Evolutionary conservation across 2,888 invertebrate genomes (phyloP).

Genomic region (Nezara viridula): DNA sequence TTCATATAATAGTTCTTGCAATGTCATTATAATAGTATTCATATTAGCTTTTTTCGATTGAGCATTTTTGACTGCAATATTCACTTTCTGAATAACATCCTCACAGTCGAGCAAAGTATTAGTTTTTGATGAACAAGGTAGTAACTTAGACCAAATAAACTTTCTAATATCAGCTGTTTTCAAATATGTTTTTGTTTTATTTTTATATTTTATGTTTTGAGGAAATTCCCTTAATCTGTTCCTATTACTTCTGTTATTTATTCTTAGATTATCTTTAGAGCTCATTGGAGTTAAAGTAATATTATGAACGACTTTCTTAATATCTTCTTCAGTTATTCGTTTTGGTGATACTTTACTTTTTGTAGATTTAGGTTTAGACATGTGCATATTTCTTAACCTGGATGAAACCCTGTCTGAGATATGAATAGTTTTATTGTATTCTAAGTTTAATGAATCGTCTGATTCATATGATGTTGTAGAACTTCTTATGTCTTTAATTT

Average conservation of each 20-base stretch:
- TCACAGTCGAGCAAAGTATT: neutral
- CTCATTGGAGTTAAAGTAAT: neutral
- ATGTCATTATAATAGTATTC: neutral
- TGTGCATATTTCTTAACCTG: neutral
- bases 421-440: neutral
- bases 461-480: neutral
- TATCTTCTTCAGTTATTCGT: neutral
- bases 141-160: neutral
- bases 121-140: neutral
- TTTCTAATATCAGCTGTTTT: neutral
- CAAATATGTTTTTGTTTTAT: neutral
- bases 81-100: constrained; percentile 3
- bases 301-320: neutral
- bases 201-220: neutral
- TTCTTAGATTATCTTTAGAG: neutral
- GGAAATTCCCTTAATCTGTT: neutral
- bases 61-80: neutral
- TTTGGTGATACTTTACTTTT: neutral
- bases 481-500: neutral
- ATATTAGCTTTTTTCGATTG: neutral
- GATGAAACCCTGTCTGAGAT: neutral
- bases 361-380: neutral
- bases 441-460: neutral
- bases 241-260: neutral
- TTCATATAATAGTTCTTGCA: neutral